Conservation (phyloP, 2,888 invertebrate genomes). For the Notocelia uddmanniana region DNA sequence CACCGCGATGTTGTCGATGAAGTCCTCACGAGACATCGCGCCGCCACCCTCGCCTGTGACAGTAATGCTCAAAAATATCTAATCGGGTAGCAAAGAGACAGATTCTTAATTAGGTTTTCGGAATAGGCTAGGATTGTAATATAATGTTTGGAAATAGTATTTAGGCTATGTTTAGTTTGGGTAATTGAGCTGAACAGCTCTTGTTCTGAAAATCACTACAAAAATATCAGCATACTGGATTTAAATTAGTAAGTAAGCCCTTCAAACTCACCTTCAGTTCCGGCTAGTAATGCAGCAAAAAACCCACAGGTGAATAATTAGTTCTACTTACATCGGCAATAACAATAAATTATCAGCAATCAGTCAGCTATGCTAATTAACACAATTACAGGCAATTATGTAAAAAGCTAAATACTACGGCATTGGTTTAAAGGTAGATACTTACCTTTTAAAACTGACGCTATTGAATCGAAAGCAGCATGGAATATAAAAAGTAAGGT, state of each 20-base stretch:
- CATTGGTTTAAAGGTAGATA: background rate
- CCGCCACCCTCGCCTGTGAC: slow-evolving; percentile 88
- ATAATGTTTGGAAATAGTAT: too few relatives aligned
- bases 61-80: background rate
- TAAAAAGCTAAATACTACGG: background rate
- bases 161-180: too few relatives aligned
- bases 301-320: slow-evolving; percentile 9
- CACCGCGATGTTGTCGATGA: slow-evolving; percentile 91
- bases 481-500: slow-evolving; percentile 1
- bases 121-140: too few relatives aligned
- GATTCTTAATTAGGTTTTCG: background rate
- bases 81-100: background rate
- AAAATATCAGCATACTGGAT: background rate
- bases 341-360: slow-evolving; percentile 9
- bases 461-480: slow-evolving; percentile 32
- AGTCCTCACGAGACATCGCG: slow-evolving; percentile 94
- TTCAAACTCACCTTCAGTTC: slow-evolving; percentile 60
- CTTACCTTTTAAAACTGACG: slow-evolving; percentile 37
- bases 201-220: background rate
- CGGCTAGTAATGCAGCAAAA: slow-evolving; percentile 64
- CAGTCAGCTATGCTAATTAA: slow-evolving; percentile 1
- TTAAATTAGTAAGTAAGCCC: background rate
- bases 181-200: background rate
- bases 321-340: slow-evolving; percentile 1
- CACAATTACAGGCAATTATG: slow-evolving; percentile 16